Evolutionary conservation across 2,797 vertebrate species (phyloP).

Genomic region (Eutrigla gurnardus): DNA sequence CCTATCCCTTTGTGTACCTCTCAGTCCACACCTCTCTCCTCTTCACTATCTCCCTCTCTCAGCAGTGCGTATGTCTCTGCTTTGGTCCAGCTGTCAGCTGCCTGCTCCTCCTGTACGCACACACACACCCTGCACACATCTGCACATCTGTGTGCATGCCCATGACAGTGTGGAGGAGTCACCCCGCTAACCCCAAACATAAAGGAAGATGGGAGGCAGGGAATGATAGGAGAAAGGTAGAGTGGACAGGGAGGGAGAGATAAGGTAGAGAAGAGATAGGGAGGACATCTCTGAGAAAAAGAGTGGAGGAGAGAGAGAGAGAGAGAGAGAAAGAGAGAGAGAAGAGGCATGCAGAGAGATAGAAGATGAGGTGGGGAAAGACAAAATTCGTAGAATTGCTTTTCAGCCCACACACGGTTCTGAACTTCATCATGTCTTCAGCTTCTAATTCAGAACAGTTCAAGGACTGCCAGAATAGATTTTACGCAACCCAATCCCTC

Average conservation of each 20-base stretch:
- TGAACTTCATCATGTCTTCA: conserved; percentile 73
- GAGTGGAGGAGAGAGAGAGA: conserved; percentile 29
- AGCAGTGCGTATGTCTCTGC: conserved; percentile 77
- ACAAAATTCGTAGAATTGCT: conserved; percentile 72
- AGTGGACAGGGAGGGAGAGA: conserved; percentile 50
- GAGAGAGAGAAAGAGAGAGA: conserved; percentile 47
- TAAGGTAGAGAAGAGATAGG: conserved; percentile 49
- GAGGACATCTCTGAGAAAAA: conserved; percentile 59
- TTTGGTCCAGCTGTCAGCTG: conserved; percentile 86
- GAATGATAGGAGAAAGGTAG: conserved; percentile 70
- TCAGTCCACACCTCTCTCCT: conserved; percentile 55
- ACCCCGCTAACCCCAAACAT: conserved; percentile 77
- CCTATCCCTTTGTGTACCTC: conserved; percentile 59
- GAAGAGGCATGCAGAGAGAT: conserved; percentile 66
- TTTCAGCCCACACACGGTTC: conserved; percentile 77
- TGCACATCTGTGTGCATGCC: conserved; percentile 78
- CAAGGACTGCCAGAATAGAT: conserved; percentile 72
- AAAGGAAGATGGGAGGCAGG: conserved; percentile 74
- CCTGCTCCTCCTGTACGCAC: conserved; percentile 78
- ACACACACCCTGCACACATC: conserved; percentile 67
- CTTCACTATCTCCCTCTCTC: conserved; percentile 68
- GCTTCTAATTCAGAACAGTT: conserved; percentile 73
- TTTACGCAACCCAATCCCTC: conserved; percentile 72
- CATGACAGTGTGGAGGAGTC: conserved; percentile 80
- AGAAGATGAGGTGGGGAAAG: conserved; percentile 78